Base-by-base conservation (phyloP, 2,797 vertebrate genomes). In the Aphelocoma californica region DNA sequence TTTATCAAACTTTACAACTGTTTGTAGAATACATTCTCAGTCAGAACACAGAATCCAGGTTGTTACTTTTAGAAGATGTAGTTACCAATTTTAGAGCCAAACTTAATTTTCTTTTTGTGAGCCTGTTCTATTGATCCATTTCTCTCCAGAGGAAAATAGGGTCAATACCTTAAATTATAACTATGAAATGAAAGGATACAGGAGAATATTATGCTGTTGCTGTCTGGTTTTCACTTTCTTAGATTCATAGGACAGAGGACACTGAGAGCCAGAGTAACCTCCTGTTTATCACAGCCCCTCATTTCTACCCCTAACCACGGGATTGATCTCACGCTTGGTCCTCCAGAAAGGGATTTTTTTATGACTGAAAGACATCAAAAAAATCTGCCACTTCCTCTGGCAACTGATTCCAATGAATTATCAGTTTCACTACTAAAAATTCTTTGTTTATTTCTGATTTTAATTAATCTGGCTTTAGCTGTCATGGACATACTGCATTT, bases 91-190 rank as follows among this genome's bases (percentile, higher is more conserved):
- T 88, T 86, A 83, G 53, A 95, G 42, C 34, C 70, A 57, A 92
- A 72, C 47, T 81, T 79, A 7, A n/a, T 90, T 84, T 88, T 81
- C 61, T 71, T 90, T 90, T 81, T 90, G 29, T 83, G 31, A 81
- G 34, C 21, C 57, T 74, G 20, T 67, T 57, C 53, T 86, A 83
- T 90, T 83, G 83, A 96, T 94, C 73, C 9, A 17, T 81, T 93
- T 71, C 72, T 95, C 86, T 86, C 65, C 45, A 81, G 90, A 74
- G 83, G 31, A 94, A 90, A 92, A 65, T 45, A 10, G 24, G 66
- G 79, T 93, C 50, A 8, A 84, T 88, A 86, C 29, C 57, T 94
- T 86, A 86, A 90, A 88, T n/a, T 67, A 13, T 64, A 93, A 42
- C 57, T 74, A 20, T 67, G 75, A 86, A 74, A 86, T 88, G 19